Base-by-base conservation (phyloP, 2,113 vertebrate genomes). In the Anoura caudifer region DNA sequence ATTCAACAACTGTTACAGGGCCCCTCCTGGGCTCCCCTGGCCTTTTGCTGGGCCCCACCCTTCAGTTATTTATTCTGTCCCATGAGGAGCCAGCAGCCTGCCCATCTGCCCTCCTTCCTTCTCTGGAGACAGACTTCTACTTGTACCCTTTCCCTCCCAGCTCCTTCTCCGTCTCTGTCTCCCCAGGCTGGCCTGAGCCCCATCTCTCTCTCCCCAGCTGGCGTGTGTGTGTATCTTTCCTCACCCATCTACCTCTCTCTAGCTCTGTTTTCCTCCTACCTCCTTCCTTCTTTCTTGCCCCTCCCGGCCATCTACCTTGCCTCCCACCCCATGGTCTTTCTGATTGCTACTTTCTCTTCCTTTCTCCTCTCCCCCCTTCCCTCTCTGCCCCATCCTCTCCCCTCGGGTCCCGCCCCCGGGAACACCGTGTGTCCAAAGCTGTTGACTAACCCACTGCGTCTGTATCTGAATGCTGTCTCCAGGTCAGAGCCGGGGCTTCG, bases 401-500 rank as follows among this genome's bases (percentile, higher is more conserved):
- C 96, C 94, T 97, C 95, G 94, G 95, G 81, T 95, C 94, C 92
- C 81, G 94, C 98, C 97, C 97, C 72, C 87, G 96, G 96, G 95
- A 97, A 95, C 95, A 79, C 96, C 96, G 81, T 89, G 95, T 98
- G 98, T 98, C 98, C 97, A 97, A 98, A 97, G 97, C 98, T 97
- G 98, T 98, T 98, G 98, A 98, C 98, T 98, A 98, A 98, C 98
- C 98, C 98, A 98, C 98, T 98, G 98, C 98, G 98, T 98, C 98
- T 98, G 98, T 98, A 98, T 98, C 98, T 98, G 98, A 98, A 98
- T 98, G 99, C 98, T 99, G 99, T 99, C 98, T 98, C 99, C 99
- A 99, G 99, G 99, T 99, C 99, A 99, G 99, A 99, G 99, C 99
- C 99, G 99, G 99, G 99, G 99, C 99, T 99, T 99, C 99, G 99